Evolutionary conservation across 1,140 invertebrate genomes (phyloP).

Genomic region (Drosophila kurseongensis): DNA sequence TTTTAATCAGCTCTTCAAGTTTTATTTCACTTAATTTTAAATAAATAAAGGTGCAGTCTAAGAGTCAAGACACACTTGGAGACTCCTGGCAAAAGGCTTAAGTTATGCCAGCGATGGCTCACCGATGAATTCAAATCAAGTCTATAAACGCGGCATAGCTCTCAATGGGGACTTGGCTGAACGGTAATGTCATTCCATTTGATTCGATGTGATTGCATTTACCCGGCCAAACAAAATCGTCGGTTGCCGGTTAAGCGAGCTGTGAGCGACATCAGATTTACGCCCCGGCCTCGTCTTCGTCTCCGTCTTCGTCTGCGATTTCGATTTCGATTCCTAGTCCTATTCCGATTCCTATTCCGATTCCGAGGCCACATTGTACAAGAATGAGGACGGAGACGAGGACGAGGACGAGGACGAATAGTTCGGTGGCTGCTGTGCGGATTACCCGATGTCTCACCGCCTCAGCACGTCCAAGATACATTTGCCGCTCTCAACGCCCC

Average conservation of each 20-base stretch:
- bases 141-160: slow-evolving; percentile 6
- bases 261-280: slow-evolving; percentile 6
- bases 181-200: background rate
- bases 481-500: slow-evolving; percentile 62
- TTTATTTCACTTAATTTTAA: too few species aligned
- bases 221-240: slow-evolving; percentile 11
- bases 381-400: background rate
- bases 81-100: too few species aligned
- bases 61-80: too few species aligned
- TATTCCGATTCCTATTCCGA: slow-evolving; percentile 17
- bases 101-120: background rate
- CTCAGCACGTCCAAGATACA: slow-evolving; percentile 75
- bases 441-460: slow-evolving; percentile 45
- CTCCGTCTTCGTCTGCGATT: slow-evolving; percentile 1
- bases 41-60: too few species aligned
- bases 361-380: slow-evolving; percentile 19
- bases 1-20: too few species aligned
- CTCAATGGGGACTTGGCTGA: background rate
- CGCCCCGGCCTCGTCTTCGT: background rate
- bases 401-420: slow-evolving; percentile 9
- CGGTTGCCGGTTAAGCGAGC: background rate
- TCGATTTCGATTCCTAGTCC: background rate
- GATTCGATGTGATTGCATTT: slow-evolving; percentile 20
- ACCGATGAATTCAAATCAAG: slow-evolving; percentile 2
- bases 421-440: slow-evolving; percentile 32